Evolutionary conservation across 2,113 vertebrate genomes (phyloP).

Genomic region (Vulpes lagopus): DNA sequence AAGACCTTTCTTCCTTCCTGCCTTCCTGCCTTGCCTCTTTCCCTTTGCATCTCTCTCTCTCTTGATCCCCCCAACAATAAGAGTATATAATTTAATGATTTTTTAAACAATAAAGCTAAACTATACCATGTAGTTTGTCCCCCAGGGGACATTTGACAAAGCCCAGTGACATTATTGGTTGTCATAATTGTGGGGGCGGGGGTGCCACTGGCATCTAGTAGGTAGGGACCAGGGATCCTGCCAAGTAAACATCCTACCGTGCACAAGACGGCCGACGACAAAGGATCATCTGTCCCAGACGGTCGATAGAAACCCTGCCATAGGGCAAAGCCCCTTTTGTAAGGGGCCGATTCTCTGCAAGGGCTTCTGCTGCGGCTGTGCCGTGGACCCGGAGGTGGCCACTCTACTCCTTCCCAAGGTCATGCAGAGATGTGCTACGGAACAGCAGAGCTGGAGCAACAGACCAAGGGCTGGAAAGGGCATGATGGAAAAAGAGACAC

Average conservation of each 20-base stretch:
- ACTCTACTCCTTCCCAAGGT: neutral
- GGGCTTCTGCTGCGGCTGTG: neutral
- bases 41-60: neutral
- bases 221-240: neutral
- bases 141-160: neutral
- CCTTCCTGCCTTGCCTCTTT: neutral
- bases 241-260: neutral
- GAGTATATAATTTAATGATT: neutral
- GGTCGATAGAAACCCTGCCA: neutral
- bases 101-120: conserved; percentile 3
- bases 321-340: neutral
- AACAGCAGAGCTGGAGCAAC: no score
- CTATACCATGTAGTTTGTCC: neutral
- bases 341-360: neutral
- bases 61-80: neutral
- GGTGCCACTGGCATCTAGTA: no score
- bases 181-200: neutral
- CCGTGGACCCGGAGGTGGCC: accelerated
- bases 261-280: neutral
- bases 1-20: no score
- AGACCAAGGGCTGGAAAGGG: neutral
- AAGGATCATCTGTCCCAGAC: no score
- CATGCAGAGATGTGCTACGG: neutral
- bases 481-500: neutral
- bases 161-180: neutral